Base-by-base conservation (phyloP, 2,113 vertebrate genomes). In the Sminthopsis crassicaudata region DNA sequence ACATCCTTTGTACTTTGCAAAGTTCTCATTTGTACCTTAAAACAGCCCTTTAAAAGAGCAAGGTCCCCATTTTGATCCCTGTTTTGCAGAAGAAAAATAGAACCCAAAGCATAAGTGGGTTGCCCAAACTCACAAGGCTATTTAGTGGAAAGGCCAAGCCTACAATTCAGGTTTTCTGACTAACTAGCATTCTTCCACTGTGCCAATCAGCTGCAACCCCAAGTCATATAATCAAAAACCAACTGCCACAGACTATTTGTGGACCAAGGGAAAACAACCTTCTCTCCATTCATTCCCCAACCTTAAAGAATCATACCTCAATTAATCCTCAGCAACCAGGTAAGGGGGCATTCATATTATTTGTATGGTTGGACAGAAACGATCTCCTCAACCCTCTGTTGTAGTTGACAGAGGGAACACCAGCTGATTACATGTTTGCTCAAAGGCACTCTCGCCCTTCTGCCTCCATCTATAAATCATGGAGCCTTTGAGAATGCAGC, bases 381-480 rank as follows among this genome's bases (percentile, higher is more conserved):
- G 84, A 57, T 60, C 42, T 53, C 90, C n/a, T 94, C 93, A 55
- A 36, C 94, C 42, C 16, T 94, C 92, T 67, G 57, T 60, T 93
- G 94, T 92, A 11, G 90, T 91, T 91, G 92, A 94, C 92, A 53
- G 92, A 91, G 67, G 90, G 91, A 91, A 92, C 27, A 46, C 57
- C 26, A 24, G 67, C 92, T 93, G 95, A 91, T 96, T 60, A n/a
- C 92, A 26, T 50, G 95, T 93, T 91, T 53, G 93, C 96, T 94
- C 93, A 92, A 89, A 93, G 96, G 95, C 92, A 67, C 67, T 67
- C 55, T 93, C 2, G 42, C 91, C 89, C 95, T 95, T 96, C 88
- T 90, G 91, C 90, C 92, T 96, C 92, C 51, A 50, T 76, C 90
- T 88, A 90, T 97, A 96, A 97, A 97, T 98, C 97, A 96, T 90